Base-by-base conservation (phyloP, 2,797 vertebrate species). In the Miichthys miiuy region DNA sequence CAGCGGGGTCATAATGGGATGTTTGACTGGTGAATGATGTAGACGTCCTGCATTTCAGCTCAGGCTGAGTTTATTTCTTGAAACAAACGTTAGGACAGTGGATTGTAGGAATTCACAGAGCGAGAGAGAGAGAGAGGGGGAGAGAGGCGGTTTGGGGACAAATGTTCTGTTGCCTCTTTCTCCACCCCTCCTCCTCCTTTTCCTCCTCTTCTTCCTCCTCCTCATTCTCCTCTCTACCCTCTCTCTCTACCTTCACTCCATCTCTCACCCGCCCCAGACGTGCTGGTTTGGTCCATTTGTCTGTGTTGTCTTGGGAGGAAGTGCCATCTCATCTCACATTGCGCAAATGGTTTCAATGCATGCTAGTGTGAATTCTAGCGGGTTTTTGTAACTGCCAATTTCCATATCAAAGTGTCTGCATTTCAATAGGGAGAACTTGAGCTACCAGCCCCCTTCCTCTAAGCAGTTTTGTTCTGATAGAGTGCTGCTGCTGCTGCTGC, bases 331-430 rank as follows among this genome's bases (percentile, higher is more conserved):
- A 90, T 94, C 92, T 94, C 97, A 96, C 96, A 96, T 97, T 96
- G 96, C 94, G 90, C 96, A 97, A 98, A 98, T 97, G 97, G 97
- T 96, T 97, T 96, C 97, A 97, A 96, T 97, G 96, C 96, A 95
- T 94, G 95, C 96, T 90, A 95, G 97, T 97, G 97, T 96, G 97
- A 97, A 96, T 97, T 97, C 96, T 97, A 96, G 95, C 95, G 89
- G 94, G 95, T 93, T 93, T 93, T 94, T 97, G 95, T 97, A 96
- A 96, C 96, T 94, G 92, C 74, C 84, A 80, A 99, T 99, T 98
- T 98, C 95, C 97, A 99, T 98, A 97, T 98, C 97, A 99, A 98
- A 99, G 98, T 96, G 95, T 96, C 94, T 94, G 95, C 93, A 95
- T 96, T 96, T 98, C 96, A 96, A 97, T 96, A 93, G 96, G 95